phyloP scores from a whole-genome alignment of 1,140 invertebrate species.

The Heliconius himera region DNA sequence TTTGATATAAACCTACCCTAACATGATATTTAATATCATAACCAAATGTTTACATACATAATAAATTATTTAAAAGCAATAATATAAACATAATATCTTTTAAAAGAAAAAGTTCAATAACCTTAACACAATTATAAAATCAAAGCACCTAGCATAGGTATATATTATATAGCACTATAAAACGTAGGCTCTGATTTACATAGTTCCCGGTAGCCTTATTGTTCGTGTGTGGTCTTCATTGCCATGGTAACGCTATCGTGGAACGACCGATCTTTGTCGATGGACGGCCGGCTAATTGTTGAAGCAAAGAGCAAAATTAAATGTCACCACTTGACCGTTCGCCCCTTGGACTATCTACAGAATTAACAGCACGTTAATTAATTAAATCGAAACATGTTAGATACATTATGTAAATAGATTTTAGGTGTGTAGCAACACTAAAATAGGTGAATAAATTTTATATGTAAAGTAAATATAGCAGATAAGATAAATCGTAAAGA shows the following conservation, averaged over 20 bases:
- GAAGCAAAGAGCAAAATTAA: slow-evolving; percentile 59
- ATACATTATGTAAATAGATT: slow-evolving; percentile 10
- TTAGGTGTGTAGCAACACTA: background rate
- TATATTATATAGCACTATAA: slow-evolving; percentile 9
- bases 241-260: slow-evolving; percentile 66
- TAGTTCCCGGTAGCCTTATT: slow-evolving; percentile 53
- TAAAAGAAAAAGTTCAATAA: background rate
- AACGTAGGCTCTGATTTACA: slow-evolving; percentile 51
- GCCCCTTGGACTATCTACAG: slow-evolving; percentile 41
- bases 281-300: slow-evolving; percentile 76
- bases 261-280: slow-evolving; percentile 67
- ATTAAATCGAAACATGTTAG: slow-evolving; percentile 27
- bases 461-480: background rate
- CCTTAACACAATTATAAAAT: background rate
- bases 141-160: background rate
- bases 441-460: background rate
- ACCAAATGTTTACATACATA: too few relatives aligned
- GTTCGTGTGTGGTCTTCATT: slow-evolving; percentile 77
- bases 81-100: background rate
- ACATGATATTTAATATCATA: too few relatives aligned
- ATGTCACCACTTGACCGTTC: slow-evolving; percentile 56
- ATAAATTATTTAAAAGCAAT: too few relatives aligned
- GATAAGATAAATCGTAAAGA: background rate
- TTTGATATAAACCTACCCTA: too few relatives aligned
- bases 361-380: slow-evolving; percentile 32